Conservation (phyloP, 2,797 vertebrate genomes). For the Platalea minor region DNA sequence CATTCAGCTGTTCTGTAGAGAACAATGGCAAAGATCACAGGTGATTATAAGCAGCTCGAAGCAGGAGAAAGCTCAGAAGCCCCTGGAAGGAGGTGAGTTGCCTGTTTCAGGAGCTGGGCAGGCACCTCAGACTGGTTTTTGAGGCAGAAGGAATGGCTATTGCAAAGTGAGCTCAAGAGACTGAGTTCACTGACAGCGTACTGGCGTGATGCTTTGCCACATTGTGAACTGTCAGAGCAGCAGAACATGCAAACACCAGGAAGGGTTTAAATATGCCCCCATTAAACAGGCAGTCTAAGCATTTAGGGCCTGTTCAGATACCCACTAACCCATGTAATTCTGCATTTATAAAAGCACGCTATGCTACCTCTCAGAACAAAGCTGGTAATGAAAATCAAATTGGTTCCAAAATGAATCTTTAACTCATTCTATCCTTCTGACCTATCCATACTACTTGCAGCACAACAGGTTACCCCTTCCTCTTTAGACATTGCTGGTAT, state of each 20-base stretch:
- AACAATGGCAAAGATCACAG: neutral
- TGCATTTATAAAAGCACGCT: neutral
- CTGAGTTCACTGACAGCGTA: neutral
- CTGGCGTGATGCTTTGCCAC: neutral
- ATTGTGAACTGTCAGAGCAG: neutral
- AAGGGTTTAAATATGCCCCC: neutral
- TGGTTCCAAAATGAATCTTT: neutral
- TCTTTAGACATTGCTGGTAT: neutral
- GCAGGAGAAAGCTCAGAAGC: neutral
- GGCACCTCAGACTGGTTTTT: neutral
- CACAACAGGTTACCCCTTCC: neutral
- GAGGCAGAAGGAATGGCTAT: neutral
- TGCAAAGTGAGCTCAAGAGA: neutral
- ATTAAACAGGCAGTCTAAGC: neutral
- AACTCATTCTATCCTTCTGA: neutral
- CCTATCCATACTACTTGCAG: neutral
- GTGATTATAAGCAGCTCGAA: neutral
- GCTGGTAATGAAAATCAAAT: neutral
- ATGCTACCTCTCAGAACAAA: neutral
- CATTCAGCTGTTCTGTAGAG: neutral
- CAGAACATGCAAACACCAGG: neutral
- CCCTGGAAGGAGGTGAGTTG: neutral
- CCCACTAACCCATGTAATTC: rapidly evolving
- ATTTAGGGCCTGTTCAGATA: neutral
- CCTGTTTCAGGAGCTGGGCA: neutral